phyloP scores from a whole-genome alignment of 1,140 invertebrate genomes.

The Charaxes varanes region DNA sequence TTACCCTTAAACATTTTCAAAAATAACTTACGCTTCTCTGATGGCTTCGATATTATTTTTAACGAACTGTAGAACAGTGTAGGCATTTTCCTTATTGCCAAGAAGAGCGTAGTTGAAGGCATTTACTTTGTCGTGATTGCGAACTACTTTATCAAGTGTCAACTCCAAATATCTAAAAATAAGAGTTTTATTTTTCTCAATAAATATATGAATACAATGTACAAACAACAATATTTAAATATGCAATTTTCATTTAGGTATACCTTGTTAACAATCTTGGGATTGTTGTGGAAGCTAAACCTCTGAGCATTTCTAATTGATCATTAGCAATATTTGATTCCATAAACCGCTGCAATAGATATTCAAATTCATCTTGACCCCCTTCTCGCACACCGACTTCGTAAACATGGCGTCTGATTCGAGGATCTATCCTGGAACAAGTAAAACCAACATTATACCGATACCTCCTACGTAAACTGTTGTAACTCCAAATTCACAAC shows the following conservation, averaged over 20 bases:
- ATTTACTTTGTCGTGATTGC: constrained; percentile 56
- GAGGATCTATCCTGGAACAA: constrained; percentile 42
- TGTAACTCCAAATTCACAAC: too few relatives aligned
- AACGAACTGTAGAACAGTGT: constrained; percentile 43
- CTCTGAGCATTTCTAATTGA: constrained; percentile 74
- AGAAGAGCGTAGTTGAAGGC: constrained; percentile 55
- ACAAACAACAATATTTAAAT: too few relatives aligned
- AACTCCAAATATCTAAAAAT: constrained; percentile 50
- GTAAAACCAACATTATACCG: too few relatives aligned
- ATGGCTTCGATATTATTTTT: constrained; percentile 50
- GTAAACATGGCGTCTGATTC: constrained; percentile 67
- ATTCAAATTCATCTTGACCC: constrained; percentile 72
- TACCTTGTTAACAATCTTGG: constrained; percentile 37
- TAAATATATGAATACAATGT: too few relatives aligned
- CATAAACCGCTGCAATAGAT: constrained; percentile 68
- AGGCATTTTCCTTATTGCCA: constrained; percentile 44
- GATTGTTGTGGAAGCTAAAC: constrained; percentile 72
- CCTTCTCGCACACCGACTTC: constrained; percentile 74
- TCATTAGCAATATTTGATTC: constrained; percentile 73
- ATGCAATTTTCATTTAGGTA: too few relatives aligned
- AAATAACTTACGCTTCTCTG: constrained; percentile 47
- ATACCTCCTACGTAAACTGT: too few relatives aligned
- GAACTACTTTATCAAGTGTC: constrained; percentile 43
- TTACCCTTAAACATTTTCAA: not conserved
- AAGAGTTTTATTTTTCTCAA: too few relatives aligned